A percentile compares a stretch with the other conserved stretches of the same genome.
phyloP scores from a whole-genome alignment of 1,140 invertebrate genomes.

The Sipha flava region DNA sequence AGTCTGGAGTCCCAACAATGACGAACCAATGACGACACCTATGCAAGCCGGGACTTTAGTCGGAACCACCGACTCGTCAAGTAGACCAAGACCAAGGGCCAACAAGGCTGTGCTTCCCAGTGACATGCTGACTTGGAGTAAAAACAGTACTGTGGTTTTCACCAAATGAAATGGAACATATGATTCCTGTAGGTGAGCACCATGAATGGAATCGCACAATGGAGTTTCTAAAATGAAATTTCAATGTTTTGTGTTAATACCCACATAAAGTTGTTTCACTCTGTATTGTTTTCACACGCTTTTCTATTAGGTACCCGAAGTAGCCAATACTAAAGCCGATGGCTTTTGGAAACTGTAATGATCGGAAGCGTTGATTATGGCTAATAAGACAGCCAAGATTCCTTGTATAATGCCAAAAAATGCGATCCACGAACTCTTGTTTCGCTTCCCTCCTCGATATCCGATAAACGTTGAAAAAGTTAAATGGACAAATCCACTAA shows the following conservation, averaged over 20 bases:
- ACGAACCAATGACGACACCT: constrained; percentile 28
- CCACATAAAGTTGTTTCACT: background rate
- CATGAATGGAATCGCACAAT: constrained; percentile 20
- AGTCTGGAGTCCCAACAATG: constrained; percentile 16
- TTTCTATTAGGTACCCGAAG: background rate
- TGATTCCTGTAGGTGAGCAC: background rate
- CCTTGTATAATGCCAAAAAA: constrained; percentile 9
- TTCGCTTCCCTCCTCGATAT: constrained; percentile 31
- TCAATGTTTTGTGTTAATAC: background rate
- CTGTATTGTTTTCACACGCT: background rate
- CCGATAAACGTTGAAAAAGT: constrained; percentile 24
- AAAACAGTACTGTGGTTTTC: constrained; percentile 13
- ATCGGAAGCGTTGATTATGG: background rate
- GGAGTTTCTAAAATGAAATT: constrained; percentile 1
- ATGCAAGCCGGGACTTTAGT: constrained; percentile 32
- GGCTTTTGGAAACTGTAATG: background rate
- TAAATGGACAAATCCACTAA: constrained; percentile 31
- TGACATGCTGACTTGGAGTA: constrained; percentile 18
- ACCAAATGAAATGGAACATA: constrained; percentile 10
- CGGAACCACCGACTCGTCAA: constrained; percentile 27
- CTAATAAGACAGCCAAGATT: constrained; percentile 13
- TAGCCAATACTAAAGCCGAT: constrained; percentile 12
- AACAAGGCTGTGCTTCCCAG: constrained; percentile 13
- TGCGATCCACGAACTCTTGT: constrained; percentile 33
- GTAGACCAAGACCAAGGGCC: constrained; percentile 17